Evolutionary conservation across 2,888 invertebrate species (phyloP).

Genomic region (Tenthredo livida): DNA sequence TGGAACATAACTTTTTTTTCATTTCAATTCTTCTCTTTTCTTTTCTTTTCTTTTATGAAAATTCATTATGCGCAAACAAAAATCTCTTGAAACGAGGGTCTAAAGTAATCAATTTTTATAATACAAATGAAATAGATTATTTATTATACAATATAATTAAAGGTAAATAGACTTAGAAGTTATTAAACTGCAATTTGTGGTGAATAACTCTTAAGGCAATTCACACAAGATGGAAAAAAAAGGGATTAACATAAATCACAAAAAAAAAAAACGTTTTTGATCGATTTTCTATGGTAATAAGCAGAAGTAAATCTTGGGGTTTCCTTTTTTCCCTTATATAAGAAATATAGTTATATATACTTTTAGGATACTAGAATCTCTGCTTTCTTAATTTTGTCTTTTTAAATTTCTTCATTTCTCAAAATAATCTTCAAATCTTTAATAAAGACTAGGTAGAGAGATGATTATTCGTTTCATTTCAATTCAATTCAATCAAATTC

Average conservation of each 20-base stretch:
- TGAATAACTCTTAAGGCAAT: background rate
- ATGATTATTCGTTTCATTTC: background rate
- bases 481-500: background rate
- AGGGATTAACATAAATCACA: background rate
- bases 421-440: background rate
- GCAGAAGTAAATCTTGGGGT: background rate
- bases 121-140: constrained; percentile 28
- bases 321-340: background rate
- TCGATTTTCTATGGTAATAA: background rate
- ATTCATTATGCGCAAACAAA: background rate
- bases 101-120: background rate
- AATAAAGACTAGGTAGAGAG: background rate
- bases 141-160: constrained; percentile 25
- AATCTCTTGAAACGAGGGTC: background rate
- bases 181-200: constrained; percentile 18
- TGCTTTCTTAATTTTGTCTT: background rate
- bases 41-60: background rate
- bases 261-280: background rate
- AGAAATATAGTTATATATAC: background rate
- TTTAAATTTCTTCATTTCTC: background rate
- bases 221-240: background rate
- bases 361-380: background rate
- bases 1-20: background rate
- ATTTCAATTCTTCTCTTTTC: background rate
- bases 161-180: constrained; percentile 1